Evolutionary conservation across 2,113 vertebrate species (phyloP).

Genomic region (Tupaia chinensis): DNA sequence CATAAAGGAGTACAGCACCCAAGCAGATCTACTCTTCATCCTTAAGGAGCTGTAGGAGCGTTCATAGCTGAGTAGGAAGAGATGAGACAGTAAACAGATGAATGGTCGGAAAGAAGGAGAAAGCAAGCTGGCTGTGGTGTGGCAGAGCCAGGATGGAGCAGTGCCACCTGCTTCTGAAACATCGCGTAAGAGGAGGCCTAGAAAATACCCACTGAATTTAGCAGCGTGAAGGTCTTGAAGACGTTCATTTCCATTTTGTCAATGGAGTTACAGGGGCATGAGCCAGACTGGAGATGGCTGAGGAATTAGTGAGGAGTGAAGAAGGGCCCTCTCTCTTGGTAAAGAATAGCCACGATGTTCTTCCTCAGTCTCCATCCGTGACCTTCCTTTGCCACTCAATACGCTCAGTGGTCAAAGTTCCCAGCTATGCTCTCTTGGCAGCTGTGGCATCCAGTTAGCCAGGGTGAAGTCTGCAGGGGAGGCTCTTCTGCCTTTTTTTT

Average conservation of each 20-base stretch:
- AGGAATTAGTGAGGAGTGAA: neutral
- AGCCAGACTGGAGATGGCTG: neutral
- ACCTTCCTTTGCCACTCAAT: neutral
- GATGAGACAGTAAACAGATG: neutral
- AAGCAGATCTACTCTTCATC: neutral
- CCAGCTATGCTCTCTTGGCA: neutral
- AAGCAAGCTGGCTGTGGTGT: neutral
- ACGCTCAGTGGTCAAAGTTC: neutral
- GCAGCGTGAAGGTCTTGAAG: neutral
- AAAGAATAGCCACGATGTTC: neutral
- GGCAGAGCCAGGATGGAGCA: neutral
- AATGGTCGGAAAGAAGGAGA: neutral
- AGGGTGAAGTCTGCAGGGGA: neutral
- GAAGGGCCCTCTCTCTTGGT: constrained; percentile 6
- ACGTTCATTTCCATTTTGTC: neutral
- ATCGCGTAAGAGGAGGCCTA: neutral
- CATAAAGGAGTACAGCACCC: neutral
- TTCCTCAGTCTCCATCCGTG: neutral
- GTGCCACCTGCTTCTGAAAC: neutral
- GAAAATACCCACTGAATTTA: neutral
- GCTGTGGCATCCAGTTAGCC: neutral
- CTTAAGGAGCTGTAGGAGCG: neutral
- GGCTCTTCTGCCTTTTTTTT: neutral
- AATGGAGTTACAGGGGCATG: neutral
- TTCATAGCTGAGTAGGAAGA: neutral